Percentiles rank a stretch among this genome's conserved stretches.
phyloP scores from a whole-genome alignment of 2,113 vertebrate genomes.

The Nibea albiflora region DNA sequence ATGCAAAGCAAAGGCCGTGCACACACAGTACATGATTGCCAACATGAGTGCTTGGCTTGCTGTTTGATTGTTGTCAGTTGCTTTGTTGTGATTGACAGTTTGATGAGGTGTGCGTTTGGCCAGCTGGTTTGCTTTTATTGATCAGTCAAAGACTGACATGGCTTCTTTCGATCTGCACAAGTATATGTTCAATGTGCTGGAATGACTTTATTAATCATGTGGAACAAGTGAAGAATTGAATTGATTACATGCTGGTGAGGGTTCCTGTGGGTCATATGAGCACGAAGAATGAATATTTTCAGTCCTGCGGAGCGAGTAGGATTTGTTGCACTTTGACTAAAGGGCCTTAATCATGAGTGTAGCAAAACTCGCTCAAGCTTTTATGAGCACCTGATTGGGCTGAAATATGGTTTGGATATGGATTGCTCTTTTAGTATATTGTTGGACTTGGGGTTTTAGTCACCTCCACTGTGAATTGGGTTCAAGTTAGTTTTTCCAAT shows the following conservation, averaged over 20 bases:
- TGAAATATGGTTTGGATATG: conserved; percentile 13
- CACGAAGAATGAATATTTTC: neutral
- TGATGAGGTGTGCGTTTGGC: neutral
- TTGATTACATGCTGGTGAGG: conserved; percentile 14
- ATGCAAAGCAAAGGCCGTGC: neutral
- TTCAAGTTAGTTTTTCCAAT: conserved; percentile 51
- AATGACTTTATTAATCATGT: conserved; percentile 26
- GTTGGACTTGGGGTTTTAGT: conserved; percentile 13
- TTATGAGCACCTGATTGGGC: conserved; percentile 5
- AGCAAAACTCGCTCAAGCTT: neutral
- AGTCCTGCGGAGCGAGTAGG: neutral
- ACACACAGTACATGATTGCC: neutral
- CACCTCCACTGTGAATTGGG: conserved; percentile 24
- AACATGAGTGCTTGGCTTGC: neutral
- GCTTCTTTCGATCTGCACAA: neutral
- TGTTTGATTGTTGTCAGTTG: neutral
- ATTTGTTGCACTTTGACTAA: conserved; percentile 2
- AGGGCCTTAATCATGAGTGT: neutral
- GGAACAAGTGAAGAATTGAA: neutral
- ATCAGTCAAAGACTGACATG: neutral
- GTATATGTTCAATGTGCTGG: conserved; percentile 15
- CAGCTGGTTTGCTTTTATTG: neutral
- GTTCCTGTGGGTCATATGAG: neutral
- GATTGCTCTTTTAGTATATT: conserved; percentile 35
- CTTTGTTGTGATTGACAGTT: neutral